These are phyloP conservation scores for Alloplasta piceator DNA, from an alignment of 2,888 invertebrate genomes.

Conservation along the genomic window DNA sequence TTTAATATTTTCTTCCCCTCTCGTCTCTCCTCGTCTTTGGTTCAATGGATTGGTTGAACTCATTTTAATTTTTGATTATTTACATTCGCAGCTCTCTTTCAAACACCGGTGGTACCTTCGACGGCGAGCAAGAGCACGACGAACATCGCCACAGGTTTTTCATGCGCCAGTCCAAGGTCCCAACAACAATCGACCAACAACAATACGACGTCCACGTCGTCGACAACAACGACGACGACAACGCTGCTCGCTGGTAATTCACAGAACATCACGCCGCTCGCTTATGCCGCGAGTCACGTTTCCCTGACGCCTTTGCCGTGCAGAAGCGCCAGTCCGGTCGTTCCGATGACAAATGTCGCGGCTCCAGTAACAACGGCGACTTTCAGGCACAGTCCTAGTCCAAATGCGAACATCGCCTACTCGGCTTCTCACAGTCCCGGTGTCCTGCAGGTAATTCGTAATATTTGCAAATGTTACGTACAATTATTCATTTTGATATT, in stretches of 20 bases:
- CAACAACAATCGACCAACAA: constrained; percentile 75
- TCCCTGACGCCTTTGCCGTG: constrained; percentile 78
- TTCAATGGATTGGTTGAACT: not conserved
- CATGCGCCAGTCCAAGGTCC: constrained; percentile 81
- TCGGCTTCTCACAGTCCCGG: constrained; percentile 79
- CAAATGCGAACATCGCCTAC: constrained; percentile 77
- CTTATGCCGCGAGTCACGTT: constrained; percentile 86
- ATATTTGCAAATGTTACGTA: not conserved
- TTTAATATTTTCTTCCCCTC: not conserved
- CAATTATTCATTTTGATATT: not conserved
- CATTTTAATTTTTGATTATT: constrained; percentile 15
- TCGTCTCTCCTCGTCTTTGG: constrained; percentile 11
- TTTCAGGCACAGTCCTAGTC: constrained; percentile 80
- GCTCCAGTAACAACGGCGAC: constrained; percentile 76
- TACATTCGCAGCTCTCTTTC: constrained; percentile 86
- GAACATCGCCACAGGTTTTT: constrained; percentile 70
- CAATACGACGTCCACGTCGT: constrained; percentile 10
- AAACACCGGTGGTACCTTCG: constrained; percentile 85
- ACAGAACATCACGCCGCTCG: constrained; percentile 86
- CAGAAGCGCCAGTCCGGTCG: constrained; percentile 79
- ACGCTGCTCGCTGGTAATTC: constrained; percentile 78
- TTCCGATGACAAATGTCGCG: constrained; percentile 71
- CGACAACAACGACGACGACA: constrained; percentile 51
- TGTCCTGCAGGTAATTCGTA: constrained; percentile 75
- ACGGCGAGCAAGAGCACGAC: constrained; percentile 74